A percentile compares a stretch with the other conserved stretches of the same genome.
These are phyloP conservation scores for Parazoanthus darwini DNA, from an alignment of 92 coral and sea anemone genomes.

Conservation along the genomic window DNA sequence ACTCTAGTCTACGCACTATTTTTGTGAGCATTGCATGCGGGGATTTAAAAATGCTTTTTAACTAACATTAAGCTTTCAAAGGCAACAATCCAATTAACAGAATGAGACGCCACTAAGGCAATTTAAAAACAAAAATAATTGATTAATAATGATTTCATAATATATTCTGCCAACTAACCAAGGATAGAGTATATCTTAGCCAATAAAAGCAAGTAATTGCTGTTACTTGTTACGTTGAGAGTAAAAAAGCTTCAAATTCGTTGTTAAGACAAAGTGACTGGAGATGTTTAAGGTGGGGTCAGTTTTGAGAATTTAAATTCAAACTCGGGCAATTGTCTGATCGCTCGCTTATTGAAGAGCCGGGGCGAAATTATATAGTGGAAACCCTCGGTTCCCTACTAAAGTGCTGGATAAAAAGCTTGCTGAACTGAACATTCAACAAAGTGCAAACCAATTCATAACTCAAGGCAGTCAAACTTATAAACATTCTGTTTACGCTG, in stretches of 20 bases:
- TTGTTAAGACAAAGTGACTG: too few species aligned
- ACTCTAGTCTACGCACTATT: too few species aligned
- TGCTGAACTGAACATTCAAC: neutral
- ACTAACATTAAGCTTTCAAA: neutral
- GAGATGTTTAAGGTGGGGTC: neutral
- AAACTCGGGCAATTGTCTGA: neutral
- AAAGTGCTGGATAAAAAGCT: neutral
- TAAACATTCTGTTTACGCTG: neutral
- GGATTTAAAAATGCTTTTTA: neutral
- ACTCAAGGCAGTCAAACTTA: neutral
- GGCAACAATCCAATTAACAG: neutral
- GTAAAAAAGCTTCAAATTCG: too few species aligned
- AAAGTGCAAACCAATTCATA: neutral
- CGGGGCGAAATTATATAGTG: too few species aligned
- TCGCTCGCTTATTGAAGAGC: neutral
- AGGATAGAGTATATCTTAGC: too few species aligned
- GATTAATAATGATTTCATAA: too few species aligned
- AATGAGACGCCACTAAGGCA: neutral
- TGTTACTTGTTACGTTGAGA: too few species aligned
- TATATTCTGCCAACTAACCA: neutral
- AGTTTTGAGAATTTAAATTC: neutral
- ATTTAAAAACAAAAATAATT: too few species aligned
- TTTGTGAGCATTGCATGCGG: neutral
- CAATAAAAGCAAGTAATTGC: too few species aligned
- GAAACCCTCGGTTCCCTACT: neutral